Conservation (phyloP, 2,113 vertebrate species). For the Himantopus leucocephalus region DNA sequence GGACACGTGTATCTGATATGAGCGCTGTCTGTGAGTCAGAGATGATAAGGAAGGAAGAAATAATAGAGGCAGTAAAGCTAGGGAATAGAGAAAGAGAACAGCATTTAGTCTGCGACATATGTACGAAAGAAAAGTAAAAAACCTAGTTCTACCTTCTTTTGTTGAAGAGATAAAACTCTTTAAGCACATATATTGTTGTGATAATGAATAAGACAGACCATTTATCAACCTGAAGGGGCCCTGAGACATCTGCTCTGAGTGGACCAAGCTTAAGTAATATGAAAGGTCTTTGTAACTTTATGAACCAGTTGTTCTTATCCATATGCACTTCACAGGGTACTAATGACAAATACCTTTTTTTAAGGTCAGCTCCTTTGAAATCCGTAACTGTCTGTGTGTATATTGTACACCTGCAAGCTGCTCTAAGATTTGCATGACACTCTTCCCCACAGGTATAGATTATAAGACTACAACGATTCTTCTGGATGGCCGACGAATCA, state of each 20-base stretch:
- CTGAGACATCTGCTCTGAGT: neutral
- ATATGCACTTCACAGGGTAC: too few relatives aligned
- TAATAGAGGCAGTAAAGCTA: neutral
- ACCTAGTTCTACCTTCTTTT: neutral
- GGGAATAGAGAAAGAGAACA: neutral
- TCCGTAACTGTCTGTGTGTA: neutral
- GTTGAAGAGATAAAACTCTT: neutral
- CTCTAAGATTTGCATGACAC: neutral
- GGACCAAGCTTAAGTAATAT: neutral
- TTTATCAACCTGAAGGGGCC: neutral
- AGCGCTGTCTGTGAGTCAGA: neutral
- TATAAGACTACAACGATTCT: slow-evolving; percentile 88
- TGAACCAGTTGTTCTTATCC: neutral
- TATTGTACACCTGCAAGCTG: neutral
- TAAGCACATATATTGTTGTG: neutral
- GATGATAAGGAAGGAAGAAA: neutral
- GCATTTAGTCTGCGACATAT: neutral
- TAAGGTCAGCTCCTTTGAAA: neutral
- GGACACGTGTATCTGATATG: neutral
- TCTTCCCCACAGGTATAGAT: slow-evolving; percentile 79
- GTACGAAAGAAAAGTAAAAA: neutral
- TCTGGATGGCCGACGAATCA: slow-evolving; percentile 84
- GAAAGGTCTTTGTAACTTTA: neutral
- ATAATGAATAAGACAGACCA: neutral
- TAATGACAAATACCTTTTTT: neutral